Evolutionary conservation across 37 sponge, comb jelly and placozoan genomes (phyloP).

Genomic region (Lycopodina hypogea): DNA sequence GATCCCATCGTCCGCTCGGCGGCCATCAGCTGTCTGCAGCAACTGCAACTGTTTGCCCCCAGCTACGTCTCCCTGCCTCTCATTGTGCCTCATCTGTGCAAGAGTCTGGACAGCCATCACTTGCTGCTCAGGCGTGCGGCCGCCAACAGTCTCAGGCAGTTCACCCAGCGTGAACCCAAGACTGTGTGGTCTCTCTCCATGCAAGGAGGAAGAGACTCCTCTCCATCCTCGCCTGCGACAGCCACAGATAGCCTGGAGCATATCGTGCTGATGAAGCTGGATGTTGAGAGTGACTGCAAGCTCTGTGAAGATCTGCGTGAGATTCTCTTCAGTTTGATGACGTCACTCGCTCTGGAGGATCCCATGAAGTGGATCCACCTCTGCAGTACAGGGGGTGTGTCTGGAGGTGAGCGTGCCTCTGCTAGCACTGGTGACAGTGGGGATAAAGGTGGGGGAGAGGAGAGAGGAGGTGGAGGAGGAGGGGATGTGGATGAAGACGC

Average conservation of each 20-base stretch:
- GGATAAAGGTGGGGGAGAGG: slow-evolving; percentile 6
- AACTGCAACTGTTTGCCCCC: slow-evolving; percentile 95
- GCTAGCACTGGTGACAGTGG: slow-evolving; percentile 1
- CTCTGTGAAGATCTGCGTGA: slow-evolving; percentile 77
- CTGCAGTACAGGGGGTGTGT: slow-evolving; percentile 43
- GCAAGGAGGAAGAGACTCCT: neutral
- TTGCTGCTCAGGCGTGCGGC: slow-evolving; percentile 78
- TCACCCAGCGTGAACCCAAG: slow-evolving; percentile 80
- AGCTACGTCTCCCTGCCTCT: slow-evolving; percentile 49
- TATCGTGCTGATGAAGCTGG: slow-evolving; percentile 65
- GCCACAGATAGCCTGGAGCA: slow-evolving; percentile 58
- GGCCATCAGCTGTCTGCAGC: slow-evolving; percentile 89
- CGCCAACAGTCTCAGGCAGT: slow-evolving; percentile 86
- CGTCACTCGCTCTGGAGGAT: slow-evolving; percentile 65
- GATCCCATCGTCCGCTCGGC: slow-evolving; percentile 82
- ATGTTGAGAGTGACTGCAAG: slow-evolving; percentile 68
- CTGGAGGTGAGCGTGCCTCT: slow-evolving; percentile 6
- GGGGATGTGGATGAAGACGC: slow-evolving; percentile 87
- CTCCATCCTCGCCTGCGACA: too few relatives aligned
- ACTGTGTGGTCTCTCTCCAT: slow-evolving; percentile 32
- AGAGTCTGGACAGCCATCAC: slow-evolving; percentile 60
- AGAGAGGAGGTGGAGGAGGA: slow-evolving; percentile 24
- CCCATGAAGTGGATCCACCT: slow-evolving; percentile 87
- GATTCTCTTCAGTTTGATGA: slow-evolving; percentile 78
- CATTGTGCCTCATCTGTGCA: slow-evolving; percentile 54